These are phyloP conservation scores for Muscina levida DNA, from an alignment of 2,888 invertebrate genomes.

Conservation along the genomic window DNA sequence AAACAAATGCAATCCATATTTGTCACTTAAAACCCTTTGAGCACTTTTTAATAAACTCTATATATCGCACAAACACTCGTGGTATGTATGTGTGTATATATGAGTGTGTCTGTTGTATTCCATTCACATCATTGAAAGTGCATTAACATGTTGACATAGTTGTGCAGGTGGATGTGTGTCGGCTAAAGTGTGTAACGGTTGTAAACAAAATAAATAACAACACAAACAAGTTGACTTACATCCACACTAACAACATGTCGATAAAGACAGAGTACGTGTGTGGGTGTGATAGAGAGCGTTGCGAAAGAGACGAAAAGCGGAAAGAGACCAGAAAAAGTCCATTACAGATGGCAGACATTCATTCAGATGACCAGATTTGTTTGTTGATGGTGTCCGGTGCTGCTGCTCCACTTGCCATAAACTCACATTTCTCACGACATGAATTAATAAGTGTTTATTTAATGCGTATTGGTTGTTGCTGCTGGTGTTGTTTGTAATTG, in stretches of 20 bases:
- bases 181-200: constrained; percentile 19
- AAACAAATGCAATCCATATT: constrained; percentile 64
- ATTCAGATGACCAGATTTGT: constrained; percentile 31
- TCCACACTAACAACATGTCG: constrained; percentile 26
- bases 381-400: constrained; percentile 8
- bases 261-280: background rate
- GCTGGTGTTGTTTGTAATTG: background rate
- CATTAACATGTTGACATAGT: constrained; percentile 29
- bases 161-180: background rate
- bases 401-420: constrained; percentile 27
- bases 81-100: background rate
- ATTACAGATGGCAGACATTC: constrained; percentile 47
- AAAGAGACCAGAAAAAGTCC: constrained; percentile 20
- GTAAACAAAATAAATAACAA: constrained; percentile 31
- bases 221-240: constrained; percentile 36
- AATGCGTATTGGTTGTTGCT: constrained; percentile 30
- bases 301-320: background rate
- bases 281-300: background rate
- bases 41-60: constrained; percentile 67
- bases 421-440: constrained; percentile 21
- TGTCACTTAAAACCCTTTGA: constrained; percentile 66
- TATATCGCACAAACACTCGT: constrained; percentile 31
- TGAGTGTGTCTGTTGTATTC: background rate
- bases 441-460: constrained; percentile 41
- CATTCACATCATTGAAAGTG: constrained; percentile 51